A percentile compares a stretch with the other conserved stretches of the same genome.
Conservation (phyloP, 2,113 vertebrate species). For the Gallinago jamesoni region DNA sequence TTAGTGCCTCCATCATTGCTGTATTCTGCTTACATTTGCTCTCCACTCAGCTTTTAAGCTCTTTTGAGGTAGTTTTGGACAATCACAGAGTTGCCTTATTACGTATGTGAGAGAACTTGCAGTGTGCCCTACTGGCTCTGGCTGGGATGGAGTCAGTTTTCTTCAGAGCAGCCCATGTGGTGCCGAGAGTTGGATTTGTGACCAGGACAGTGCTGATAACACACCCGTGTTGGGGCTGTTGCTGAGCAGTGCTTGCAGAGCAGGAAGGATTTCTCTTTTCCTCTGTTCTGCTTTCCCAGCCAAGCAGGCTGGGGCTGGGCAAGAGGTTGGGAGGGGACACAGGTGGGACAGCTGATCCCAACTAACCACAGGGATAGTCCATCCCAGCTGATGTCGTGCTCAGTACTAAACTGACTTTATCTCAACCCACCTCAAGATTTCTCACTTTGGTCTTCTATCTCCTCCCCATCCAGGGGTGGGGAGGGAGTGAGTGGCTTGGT, state of each 20-base stretch:
- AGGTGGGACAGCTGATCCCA: background rate
- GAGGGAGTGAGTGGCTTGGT: fast-evolving
- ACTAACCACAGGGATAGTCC: background rate
- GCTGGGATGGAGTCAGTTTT: background rate
- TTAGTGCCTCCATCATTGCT: background rate
- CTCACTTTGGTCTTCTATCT: background rate
- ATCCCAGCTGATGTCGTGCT: background rate
- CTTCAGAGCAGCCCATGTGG: background rate
- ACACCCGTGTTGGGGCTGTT: background rate
- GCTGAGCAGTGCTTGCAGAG: background rate
- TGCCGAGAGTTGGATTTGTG: background rate
- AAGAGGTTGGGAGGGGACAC: background rate
- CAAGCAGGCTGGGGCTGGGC: background rate
- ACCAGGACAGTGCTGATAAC: background rate
- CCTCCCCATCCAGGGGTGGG: fast-evolving
- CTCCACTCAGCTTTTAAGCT: background rate
- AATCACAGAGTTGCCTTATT: background rate
- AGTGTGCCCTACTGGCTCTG: background rate
- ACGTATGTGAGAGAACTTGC: background rate
- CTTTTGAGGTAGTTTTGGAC: background rate
- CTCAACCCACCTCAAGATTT: background rate
- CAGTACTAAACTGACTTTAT: background rate
- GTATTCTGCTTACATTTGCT: background rate
- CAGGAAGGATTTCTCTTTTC: background rate
- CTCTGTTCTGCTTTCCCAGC: background rate